These are phyloP conservation scores for Sepioteuthis lessoniana DNA, from an alignment of 2,888 invertebrate genomes.

Conservation along the genomic window DNA sequence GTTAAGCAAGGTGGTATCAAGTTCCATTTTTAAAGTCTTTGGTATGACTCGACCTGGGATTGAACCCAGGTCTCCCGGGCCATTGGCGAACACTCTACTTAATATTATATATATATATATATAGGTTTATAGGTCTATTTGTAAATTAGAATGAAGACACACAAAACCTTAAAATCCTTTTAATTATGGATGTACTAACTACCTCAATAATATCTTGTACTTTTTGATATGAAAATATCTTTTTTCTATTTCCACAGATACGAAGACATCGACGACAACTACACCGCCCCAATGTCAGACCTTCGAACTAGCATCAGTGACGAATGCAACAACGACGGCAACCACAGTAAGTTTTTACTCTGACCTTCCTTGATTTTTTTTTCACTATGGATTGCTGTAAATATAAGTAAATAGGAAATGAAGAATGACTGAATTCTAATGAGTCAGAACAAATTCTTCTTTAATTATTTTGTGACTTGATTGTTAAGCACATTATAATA, in stretches of 20 bases:
- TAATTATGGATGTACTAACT: not conserved
- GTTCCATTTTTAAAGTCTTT: too few relatives aligned
- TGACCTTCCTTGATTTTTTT: not conserved
- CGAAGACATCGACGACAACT: conserved; percentile 48
- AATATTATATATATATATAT: not conserved
- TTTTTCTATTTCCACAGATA: conserved; percentile 39
- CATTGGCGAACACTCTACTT: too few relatives aligned
- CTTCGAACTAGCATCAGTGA: conserved; percentile 46
- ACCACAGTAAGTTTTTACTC: conserved; percentile 26
- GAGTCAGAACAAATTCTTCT: not conserved
- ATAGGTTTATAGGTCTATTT: not conserved
- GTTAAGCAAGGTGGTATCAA: too few relatives aligned
- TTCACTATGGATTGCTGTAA: not conserved
- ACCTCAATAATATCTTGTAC: not conserved
- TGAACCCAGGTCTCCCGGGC: too few relatives aligned
- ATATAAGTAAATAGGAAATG: not conserved
- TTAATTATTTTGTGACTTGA: not conserved
- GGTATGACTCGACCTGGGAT: too few relatives aligned
- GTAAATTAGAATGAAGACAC: not conserved
- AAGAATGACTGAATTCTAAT: not conserved
- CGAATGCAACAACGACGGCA: conserved; percentile 42
- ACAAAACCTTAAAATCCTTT: not conserved
- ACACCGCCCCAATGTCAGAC: conserved; percentile 46
- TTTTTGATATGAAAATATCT: not conserved
- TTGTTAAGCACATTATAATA: not conserved